Conservation (phyloP, 1,140 invertebrate genomes). For the Medauroidea extradentata region DNA sequence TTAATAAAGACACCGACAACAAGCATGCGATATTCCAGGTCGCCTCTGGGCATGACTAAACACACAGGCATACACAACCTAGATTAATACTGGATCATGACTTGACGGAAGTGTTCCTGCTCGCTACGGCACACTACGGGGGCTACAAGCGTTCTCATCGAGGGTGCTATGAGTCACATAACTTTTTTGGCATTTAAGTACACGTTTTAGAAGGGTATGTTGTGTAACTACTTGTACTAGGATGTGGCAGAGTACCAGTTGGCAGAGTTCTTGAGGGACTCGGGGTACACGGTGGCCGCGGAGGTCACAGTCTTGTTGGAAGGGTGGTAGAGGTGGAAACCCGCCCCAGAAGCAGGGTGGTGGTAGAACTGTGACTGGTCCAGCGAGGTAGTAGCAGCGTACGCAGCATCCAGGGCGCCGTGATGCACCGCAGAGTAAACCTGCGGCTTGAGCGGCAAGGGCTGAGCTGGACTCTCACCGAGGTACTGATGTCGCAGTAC, state of each 20-base stretch:
- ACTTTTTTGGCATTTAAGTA: too few species aligned
- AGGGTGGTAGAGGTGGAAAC: slow-evolving; percentile 85
- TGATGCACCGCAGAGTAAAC: slow-evolving; percentile 67
- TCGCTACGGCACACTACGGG: too few species aligned
- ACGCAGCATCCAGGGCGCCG: slow-evolving; percentile 54
- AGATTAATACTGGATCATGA: too few species aligned
- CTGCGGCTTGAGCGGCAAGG: slow-evolving; percentile 84
- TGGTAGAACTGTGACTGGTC: slow-evolving; percentile 84
- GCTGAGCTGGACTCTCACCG: slow-evolving; percentile 55
- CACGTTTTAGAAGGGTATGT: too few species aligned
- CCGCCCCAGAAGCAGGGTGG: slow-evolving; percentile 61
- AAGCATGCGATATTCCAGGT: too few species aligned
- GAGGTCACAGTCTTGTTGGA: slow-evolving; percentile 57
- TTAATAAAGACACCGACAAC: too few species aligned
- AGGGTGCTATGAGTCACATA: too few species aligned
- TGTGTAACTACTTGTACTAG: slow-evolving; percentile 46
- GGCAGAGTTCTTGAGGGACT: slow-evolving; percentile 48
- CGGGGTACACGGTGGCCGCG: slow-evolving; percentile 42
- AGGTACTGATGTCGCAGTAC: slow-evolving; percentile 57
- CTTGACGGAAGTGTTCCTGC: too few species aligned
- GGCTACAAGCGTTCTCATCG: too few species aligned
- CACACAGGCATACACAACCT: too few species aligned
- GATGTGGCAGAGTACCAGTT: slow-evolving; percentile 76
- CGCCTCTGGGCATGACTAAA: too few species aligned
- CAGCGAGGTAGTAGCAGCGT: slow-evolving; percentile 47